Percentiles rank a stretch among this genome's conserved stretches.
Evolutionary conservation across 2,797 vertebrate genomes (phyloP).

Genomic region (Poeciliopsis presidionis): DNA sequence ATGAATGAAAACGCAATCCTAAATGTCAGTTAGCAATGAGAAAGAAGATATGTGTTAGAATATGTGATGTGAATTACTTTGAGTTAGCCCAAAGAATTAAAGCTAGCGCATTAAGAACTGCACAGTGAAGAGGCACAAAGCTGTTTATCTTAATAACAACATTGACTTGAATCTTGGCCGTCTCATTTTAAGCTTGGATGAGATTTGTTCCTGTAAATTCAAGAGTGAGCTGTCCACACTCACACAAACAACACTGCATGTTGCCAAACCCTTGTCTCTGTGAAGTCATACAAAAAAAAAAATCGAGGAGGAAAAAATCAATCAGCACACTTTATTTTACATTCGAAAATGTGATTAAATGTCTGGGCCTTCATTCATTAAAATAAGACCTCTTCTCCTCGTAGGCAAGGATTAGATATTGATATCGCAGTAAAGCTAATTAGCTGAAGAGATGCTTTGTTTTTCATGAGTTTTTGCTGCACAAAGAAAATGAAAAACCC

Average conservation of each 20-base stretch:
- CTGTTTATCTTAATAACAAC: slow-evolving; percentile 46
- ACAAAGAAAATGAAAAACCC: background rate
- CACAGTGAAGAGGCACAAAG: slow-evolving; percentile 19
- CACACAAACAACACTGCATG: slow-evolving; percentile 27
- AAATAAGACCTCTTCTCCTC: slow-evolving; percentile 19
- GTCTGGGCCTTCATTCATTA: slow-evolving; percentile 11
- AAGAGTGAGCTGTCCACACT: slow-evolving; percentile 44
- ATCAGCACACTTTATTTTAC: slow-evolving; percentile 31
- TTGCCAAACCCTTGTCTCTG: slow-evolving; percentile 43
- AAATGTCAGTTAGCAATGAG: background rate
- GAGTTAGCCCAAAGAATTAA: slow-evolving; percentile 29
- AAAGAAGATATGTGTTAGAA: slow-evolving; percentile 8
- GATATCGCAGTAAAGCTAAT: slow-evolving; percentile 29
- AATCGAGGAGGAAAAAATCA: background rate
- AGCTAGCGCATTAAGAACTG: slow-evolving; percentile 11
- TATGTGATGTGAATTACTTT: slow-evolving; percentile 11
- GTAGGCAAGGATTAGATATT: slow-evolving; percentile 38
- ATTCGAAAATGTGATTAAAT: slow-evolving; percentile 46
- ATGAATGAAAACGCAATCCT: background rate
- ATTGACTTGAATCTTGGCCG: slow-evolving; percentile 37
- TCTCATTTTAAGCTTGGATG: slow-evolving; percentile 31
- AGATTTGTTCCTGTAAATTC: slow-evolving; percentile 56
- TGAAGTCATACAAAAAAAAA: slow-evolving; percentile 18
- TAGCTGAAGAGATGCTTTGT: slow-evolving; percentile 22
- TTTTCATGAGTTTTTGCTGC: slow-evolving; percentile 13